Conservation (phyloP, 1,140 invertebrate genomes). For the Lepeophtheirus salmonis region DNA sequence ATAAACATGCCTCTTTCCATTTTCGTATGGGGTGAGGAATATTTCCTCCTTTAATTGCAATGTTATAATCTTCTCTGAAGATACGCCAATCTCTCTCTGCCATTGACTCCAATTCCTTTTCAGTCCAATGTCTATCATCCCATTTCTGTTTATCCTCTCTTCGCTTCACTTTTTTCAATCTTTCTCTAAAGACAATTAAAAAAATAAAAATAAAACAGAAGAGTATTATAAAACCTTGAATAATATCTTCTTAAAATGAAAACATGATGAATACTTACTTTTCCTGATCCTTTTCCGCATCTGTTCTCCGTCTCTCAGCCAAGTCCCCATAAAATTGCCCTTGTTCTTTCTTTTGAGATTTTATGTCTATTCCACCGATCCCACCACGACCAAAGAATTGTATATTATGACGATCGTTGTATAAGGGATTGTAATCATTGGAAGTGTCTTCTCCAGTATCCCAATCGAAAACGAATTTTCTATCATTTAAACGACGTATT, state of each 20-base stretch:
- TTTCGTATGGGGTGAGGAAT: conserved; percentile 87
- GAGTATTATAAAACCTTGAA: too few species aligned
- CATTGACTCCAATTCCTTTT: conserved; percentile 87
- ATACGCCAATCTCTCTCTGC: conserved; percentile 98
- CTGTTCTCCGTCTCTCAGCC: conserved; percentile 79
- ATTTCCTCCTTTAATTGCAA: conserved; percentile 85
- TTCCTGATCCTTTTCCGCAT: conserved; percentile 94
- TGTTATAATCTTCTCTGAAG: conserved; percentile 98
- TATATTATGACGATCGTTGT: conserved; percentile 29
- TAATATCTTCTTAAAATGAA: too few species aligned
- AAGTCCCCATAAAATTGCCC: conserved; percentile 95
- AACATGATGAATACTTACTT: conserved; percentile 34
- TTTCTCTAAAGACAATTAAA: conserved; percentile 33
- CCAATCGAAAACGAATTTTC: conserved; percentile 99
- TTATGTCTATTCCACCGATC: conserved; percentile 91
- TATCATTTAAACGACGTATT: conserved; percentile 77
- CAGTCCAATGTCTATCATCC: conserved; percentile 97
- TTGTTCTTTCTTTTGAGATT: conserved; percentile 90
- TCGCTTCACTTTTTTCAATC: conserved; percentile 72
- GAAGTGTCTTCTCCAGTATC: conserved; percentile 96
- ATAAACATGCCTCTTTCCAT: conserved; percentile 75
- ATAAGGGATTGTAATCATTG: conserved; percentile 71
- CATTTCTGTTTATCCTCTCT: conserved; percentile 96
- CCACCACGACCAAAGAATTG: conserved; percentile 97
- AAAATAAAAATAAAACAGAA: conserved; percentile 21